Percentiles rank a stretch among this genome's conserved stretches.
Conservation (phyloP, 2,113 vertebrate genomes). For the Theristicus caerulescens region DNA sequence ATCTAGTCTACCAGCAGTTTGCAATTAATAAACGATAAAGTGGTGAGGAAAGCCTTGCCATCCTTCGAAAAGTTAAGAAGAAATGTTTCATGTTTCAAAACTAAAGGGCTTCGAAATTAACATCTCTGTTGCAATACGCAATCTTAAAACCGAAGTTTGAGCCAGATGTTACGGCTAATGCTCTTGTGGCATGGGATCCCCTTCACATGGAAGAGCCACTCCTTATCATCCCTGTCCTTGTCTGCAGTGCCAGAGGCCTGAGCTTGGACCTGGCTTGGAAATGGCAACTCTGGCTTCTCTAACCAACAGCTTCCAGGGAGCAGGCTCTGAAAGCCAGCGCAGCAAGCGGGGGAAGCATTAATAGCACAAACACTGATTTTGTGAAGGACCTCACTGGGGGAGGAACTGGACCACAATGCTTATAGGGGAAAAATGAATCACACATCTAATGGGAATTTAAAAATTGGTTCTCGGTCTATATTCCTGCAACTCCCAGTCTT, state of each 20-base stretch:
- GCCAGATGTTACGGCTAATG: background rate
- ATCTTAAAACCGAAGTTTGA: background rate
- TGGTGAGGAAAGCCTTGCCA: background rate
- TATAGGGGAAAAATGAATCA: background rate
- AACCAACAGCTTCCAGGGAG: background rate
- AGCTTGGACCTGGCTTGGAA: background rate
- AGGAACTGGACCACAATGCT: background rate
- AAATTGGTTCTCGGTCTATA: background rate
- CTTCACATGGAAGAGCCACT: background rate
- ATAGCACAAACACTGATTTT: background rate
- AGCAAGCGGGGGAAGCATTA: fast-evolving
- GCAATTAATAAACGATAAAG: background rate
- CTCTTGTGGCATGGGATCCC: fast-evolving
- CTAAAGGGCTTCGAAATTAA: background rate
- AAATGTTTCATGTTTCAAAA: background rate
- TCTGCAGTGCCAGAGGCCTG: background rate
- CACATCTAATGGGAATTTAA: background rate
- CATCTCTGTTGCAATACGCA: background rate
- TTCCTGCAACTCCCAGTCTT: background rate
- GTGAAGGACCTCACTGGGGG: background rate
- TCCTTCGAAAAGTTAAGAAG: background rate
- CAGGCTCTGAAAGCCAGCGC: background rate
- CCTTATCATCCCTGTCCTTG: fast-evolving
- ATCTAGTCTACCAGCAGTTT: background rate
- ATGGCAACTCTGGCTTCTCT: background rate